Base-by-base conservation (phyloP, 2,797 vertebrate species). In the Phrynocephalus forsythii region DNA sequence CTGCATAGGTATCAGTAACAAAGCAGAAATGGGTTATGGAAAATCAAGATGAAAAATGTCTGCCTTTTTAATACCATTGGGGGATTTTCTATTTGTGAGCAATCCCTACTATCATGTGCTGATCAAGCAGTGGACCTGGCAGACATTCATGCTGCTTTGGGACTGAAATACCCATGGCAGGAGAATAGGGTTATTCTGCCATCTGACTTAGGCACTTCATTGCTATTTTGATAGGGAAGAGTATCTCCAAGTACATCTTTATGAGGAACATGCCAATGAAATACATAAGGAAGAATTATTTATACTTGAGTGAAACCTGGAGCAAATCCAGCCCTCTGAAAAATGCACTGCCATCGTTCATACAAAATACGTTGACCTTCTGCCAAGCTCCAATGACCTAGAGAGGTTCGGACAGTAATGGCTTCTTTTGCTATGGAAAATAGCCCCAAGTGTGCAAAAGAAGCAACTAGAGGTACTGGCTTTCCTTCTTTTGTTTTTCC, bases 321-420 rank as follows among this genome's bases (percentile, higher is more conserved):
- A 91, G 90, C 92, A 91, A 92, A 91, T 93, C 90, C 92, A 88
- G 9, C 78, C 88, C 66, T 26, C 83, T 93, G 66, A 94, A 94
- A 94, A 91, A 95, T 91, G 89, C 71, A 92, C 88, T 1, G 18
- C 6, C 63, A 20, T 0, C 60, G 89, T 86, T 88, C 92, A 79
- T 86, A 50, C 0, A 77, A 24, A 44, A 28, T 77, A 77, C 28
- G 3, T 13, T 2, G 87, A 80, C 84, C 91, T 94, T 87, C 85
- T 71, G 28, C 87, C 91, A 87, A 84, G 91, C 91, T 92, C 92
- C 87, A 93, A 85, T 79, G 81, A 94, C 89, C 89, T 93, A 33
- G 44, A 84, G 20, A 68, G 2, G 6, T 30, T 2, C 50, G 28
- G 63, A 22, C 28, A 68, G 73, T 20, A 33, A 75, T 44, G 24